Evolutionary conservation across 2,888 invertebrate species (phyloP).

Genomic region (Spilosoma lubricipeda): DNA sequence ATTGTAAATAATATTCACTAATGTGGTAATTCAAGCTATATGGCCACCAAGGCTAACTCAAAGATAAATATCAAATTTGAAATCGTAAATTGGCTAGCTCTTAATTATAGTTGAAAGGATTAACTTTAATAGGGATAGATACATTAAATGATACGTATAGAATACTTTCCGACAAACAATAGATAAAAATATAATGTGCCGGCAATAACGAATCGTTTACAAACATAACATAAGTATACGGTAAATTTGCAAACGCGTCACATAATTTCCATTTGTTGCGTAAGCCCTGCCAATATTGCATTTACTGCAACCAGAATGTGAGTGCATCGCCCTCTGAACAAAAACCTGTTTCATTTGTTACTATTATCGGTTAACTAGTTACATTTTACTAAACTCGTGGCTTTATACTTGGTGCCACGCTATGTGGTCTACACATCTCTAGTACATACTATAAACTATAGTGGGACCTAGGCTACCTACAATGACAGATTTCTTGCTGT

Average conservation of each 20-base stretch:
- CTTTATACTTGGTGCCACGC: too few species aligned
- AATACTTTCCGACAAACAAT: too few species aligned
- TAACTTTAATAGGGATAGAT: too few species aligned
- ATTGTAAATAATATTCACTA: neutral
- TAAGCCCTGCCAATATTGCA: neutral
- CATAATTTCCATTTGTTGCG: neutral
- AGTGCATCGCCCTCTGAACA: neutral
- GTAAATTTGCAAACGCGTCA: neutral
- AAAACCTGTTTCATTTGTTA: neutral
- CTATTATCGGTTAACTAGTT: neutral
- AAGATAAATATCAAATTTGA: neutral
- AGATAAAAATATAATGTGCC: too few species aligned
- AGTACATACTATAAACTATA: neutral
- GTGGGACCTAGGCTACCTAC: neutral
- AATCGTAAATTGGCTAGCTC: too few species aligned
- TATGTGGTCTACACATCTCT: too few species aligned
- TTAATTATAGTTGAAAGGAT: too few species aligned
- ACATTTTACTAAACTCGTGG: neutral
- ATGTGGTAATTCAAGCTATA: neutral
- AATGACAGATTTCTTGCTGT: neutral
- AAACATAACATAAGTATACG: neutral
- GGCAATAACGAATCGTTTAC: neutral
- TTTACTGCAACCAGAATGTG: neutral
- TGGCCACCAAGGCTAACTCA: neutral
- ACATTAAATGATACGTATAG: too few species aligned